phyloP scores from a whole-genome alignment of 2,797 vertebrate genomes.

The Hyperoplus lanceolatus region DNA sequence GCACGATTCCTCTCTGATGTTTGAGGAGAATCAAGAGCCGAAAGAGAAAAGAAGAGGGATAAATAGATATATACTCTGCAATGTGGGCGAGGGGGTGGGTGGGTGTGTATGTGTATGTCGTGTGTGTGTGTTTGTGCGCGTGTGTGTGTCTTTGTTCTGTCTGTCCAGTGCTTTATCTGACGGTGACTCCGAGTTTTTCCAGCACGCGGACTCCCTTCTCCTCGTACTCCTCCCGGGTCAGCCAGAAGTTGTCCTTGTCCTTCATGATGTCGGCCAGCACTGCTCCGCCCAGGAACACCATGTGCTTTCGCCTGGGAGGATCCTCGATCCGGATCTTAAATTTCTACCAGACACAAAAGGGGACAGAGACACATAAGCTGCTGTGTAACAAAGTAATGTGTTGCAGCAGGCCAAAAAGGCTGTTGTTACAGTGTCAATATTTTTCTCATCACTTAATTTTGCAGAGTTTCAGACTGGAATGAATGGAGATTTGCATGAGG shows the following conservation, averaged over 20 bases:
- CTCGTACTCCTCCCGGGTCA: conserved; percentile 97
- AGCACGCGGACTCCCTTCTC: conserved; percentile 97
- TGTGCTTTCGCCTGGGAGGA: conserved; percentile 94
- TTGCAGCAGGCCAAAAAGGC: not conserved
- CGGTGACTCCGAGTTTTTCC: conserved; percentile 98
- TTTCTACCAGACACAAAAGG: conserved; percentile 76
- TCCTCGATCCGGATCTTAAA: conserved; percentile 90
- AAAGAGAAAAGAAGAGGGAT: conserved; percentile 72
- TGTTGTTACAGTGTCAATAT: not conserved
- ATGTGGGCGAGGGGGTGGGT: conserved; percentile 53
- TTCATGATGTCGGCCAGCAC: conserved; percentile 99
- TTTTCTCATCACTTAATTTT: not conserved
- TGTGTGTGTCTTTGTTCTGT: conserved; percentile 50
- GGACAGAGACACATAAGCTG: conserved; percentile 18
- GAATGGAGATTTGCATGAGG: not conserved
- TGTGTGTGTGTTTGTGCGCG: conserved; percentile 11
- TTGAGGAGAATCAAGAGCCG: conserved; percentile 59
- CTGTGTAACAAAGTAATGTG: not conserved
- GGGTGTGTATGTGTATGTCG: conserved; percentile 26
- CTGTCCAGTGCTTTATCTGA: conserved; percentile 91
- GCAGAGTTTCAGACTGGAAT: not conserved
- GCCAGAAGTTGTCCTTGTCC: conserved; percentile 99
- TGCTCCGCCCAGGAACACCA: conserved; percentile 98
- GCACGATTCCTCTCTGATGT: conserved; percentile 60
- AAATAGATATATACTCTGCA: conserved; percentile 79